A percentile compares a stretch with the other conserved stretches of the same genome.
phyloP scores from a whole-genome alignment of 2,888 invertebrate genomes.

The Monopis laevigella region DNA sequence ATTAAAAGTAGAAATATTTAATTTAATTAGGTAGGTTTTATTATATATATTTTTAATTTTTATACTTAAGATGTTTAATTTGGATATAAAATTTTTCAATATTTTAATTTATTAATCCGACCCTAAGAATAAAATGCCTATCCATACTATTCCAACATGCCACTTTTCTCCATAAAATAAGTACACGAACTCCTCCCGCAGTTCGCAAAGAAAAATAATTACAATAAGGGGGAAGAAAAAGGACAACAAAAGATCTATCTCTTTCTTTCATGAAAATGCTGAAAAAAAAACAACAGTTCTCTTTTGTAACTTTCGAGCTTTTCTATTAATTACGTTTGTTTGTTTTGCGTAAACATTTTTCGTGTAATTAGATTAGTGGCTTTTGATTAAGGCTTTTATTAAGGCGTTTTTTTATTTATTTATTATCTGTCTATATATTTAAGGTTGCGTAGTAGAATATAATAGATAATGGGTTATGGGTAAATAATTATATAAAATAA shows the following conservation, averaged over 20 bases:
- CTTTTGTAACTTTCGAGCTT: constrained; percentile 34
- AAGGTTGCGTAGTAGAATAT: too few species aligned
- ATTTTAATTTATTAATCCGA: too few species aligned
- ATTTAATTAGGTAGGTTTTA: too few species aligned
- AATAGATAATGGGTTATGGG: too few species aligned
- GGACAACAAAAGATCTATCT: neutral
- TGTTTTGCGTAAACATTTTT: constrained; percentile 45
- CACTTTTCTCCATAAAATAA: constrained; percentile 32
- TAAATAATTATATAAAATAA: too few species aligned
- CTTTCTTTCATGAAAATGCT: constrained; percentile 9
- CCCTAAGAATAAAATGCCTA: too few species aligned
- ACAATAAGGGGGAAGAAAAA: constrained; percentile 30
- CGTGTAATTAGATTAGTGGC: constrained; percentile 43
- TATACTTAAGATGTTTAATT: too few species aligned
- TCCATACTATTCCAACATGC: constrained; percentile 20
- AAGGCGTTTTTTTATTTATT: too few species aligned
- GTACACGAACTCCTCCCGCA: constrained; percentile 27
- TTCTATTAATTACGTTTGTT: constrained; percentile 53
- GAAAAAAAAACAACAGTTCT: constrained; percentile 19
- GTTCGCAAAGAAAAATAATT: constrained; percentile 59
- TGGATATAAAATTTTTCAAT: too few species aligned
- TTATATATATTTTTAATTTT: too few species aligned
- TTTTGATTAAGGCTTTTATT: constrained; percentile 37
- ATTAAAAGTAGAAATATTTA: too few species aligned
- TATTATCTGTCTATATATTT: too few species aligned